phyloP scores from a whole-genome alignment of 2,888 invertebrate genomes.

The Plagodis dolabraria region DNA sequence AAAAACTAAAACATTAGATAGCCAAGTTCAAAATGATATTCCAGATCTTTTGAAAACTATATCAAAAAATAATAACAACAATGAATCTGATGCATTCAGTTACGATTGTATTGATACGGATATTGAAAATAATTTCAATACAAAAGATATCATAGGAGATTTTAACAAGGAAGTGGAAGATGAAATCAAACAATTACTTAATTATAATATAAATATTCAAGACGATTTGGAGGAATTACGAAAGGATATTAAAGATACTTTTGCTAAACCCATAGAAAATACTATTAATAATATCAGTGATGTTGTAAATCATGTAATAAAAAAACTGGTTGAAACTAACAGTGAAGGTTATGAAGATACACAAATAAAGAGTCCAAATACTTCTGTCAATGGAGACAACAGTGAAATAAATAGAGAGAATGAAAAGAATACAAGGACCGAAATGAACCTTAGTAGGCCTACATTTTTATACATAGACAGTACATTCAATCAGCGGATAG shows the following conservation, averaged over 20 bases:
- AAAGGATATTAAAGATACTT: slow-evolving; percentile 79
- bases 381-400: slow-evolving; percentile 49
- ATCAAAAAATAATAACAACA: slow-evolving; percentile 69
- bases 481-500: slow-evolving; percentile 73
- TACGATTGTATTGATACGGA: slow-evolving; percentile 71
- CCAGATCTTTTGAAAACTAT: slow-evolving; percentile 77
- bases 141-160: slow-evolving; percentile 83
- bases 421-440: slow-evolving; percentile 68
- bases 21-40: slow-evolving; percentile 61
- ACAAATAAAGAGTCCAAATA: slow-evolving; percentile 37
- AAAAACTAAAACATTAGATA: slow-evolving; percentile 50
- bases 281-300: slow-evolving; percentile 82
- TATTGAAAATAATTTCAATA: slow-evolving; percentile 77
- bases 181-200: slow-evolving; percentile 81
- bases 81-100: slow-evolving; percentile 49
- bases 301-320: slow-evolving; percentile 80
- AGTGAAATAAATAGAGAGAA: slow-evolving; percentile 65
- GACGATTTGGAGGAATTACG: slow-evolving; percentile 77
- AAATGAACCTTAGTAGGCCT: slow-evolving; percentile 77
- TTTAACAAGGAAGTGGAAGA: slow-evolving; percentile 86
- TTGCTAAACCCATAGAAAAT: slow-evolving; percentile 78
- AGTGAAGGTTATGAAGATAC: slow-evolving; percentile 54
- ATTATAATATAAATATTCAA: slow-evolving; percentile 78
- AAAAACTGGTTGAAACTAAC: slow-evolving; percentile 75
- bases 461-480: slow-evolving; percentile 75